phyloP scores from a whole-genome alignment of 1,140 invertebrate genomes.

The Probaryconus sp. region DNA sequence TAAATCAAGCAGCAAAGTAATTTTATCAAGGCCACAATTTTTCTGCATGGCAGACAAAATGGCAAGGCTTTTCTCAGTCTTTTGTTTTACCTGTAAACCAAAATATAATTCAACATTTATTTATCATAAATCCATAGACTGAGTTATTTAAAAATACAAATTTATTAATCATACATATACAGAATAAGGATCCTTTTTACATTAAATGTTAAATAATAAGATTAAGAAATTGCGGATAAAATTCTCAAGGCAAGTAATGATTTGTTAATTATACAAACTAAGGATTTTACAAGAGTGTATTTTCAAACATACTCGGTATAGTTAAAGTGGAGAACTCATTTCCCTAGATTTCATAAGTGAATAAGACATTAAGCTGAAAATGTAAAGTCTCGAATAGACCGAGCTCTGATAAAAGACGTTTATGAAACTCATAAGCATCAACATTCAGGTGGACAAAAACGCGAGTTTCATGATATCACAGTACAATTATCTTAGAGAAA shows the following conservation, averaged over 20 bases:
- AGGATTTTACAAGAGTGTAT: conserved; percentile 37
- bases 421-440: conserved; percentile 53
- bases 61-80: conserved; percentile 78
- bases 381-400: conserved; percentile 41
- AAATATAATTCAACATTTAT: conserved; percentile 22
- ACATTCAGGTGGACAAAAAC: conserved; percentile 61
- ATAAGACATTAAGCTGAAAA: conserved; percentile 56
- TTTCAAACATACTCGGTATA: conserved; percentile 46
- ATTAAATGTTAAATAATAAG: conserved; percentile 7
- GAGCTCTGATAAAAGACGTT: conserved; percentile 56
- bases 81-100: conserved; percentile 80
- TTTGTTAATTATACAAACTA: conserved; percentile 44
- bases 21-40: conserved; percentile 80
- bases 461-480: conserved; percentile 66
- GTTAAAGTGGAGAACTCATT: conserved; percentile 55
- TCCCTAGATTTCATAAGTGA: conserved; percentile 58
- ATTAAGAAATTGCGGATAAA: conserved; percentile 23
- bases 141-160: too few relatives aligned
- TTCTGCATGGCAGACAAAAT: conserved; percentile 80
- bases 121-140: neutral
- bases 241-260: conserved; percentile 20
- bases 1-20: conserved; percentile 83
- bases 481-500: conserved; percentile 72
- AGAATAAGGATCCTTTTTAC: too few relatives aligned
- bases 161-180: too few relatives aligned